Percentiles rank a stretch among this genome's conserved stretches.
These are phyloP conservation scores for Pseudobourletiella spinata DNA, from an alignment of 1,140 invertebrate genomes.

Conservation along the genomic window DNA sequence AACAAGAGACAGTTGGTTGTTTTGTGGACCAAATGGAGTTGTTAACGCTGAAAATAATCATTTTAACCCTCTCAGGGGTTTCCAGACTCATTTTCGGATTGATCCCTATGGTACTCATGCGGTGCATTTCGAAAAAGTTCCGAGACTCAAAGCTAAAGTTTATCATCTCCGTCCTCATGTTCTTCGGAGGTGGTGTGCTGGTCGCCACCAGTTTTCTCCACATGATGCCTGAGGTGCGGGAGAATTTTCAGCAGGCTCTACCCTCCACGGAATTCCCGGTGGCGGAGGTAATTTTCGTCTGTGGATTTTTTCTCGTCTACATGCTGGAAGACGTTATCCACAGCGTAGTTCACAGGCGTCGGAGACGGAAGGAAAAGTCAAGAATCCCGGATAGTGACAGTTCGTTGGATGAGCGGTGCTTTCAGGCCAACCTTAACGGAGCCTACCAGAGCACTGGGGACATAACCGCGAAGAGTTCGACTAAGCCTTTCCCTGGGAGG, in stretches of 20 bases:
- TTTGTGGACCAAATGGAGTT: constrained; percentile 33
- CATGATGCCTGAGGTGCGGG: constrained; percentile 48
- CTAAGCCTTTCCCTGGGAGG: not conserved
- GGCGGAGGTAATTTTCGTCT: constrained; percentile 47
- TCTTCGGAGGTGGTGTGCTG: constrained; percentile 50
- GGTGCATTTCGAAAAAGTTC: constrained; percentile 18
- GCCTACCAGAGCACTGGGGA: constrained; percentile 8
- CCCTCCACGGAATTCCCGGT: constrained; percentile 40
- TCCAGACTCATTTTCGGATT: constrained; percentile 39
- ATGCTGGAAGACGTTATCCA: constrained; percentile 48
- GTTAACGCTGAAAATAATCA: constrained; percentile 33
- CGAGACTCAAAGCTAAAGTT: constrained; percentile 30
- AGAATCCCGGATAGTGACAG: not conserved
- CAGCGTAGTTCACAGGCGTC: constrained; percentile 13
- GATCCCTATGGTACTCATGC: constrained; percentile 37
- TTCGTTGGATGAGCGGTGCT: not conserved
- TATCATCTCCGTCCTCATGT: constrained; percentile 41
- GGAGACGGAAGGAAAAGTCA: constrained; percentile 3
- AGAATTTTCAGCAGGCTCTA: constrained; percentile 22
- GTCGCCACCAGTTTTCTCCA: constrained; percentile 50
- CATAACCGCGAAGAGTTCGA: not conserved
- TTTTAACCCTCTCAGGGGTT: constrained; percentile 35
- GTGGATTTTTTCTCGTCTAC: constrained; percentile 52
- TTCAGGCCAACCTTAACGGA: constrained; percentile 7
- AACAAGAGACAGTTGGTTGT: too few relatives aligned